These are phyloP conservation scores for Rhombomys opimus DNA, from an alignment of 2,113 vertebrate genomes.

Conservation along the genomic window DNA sequence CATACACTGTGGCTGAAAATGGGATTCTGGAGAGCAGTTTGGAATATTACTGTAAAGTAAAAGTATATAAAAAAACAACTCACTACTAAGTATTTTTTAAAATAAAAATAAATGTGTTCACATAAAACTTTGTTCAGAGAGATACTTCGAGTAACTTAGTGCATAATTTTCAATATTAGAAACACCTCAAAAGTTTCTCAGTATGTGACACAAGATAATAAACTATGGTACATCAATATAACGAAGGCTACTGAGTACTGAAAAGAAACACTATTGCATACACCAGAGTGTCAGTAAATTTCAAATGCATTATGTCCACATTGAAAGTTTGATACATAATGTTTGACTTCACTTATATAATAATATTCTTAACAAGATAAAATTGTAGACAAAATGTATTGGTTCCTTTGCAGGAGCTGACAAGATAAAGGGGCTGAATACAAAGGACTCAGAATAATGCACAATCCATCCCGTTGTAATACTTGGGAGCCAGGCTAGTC, in stretches of 20 bases:
- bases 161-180: background rate
- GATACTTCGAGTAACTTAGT: background rate
- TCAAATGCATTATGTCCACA: background rate
- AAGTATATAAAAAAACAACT: background rate
- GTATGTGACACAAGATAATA: background rate
- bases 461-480: background rate
- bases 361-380: background rate
- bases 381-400: background rate
- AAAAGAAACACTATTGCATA: background rate
- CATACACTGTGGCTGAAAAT: background rate
- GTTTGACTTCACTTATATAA: background rate
- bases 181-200: background rate
- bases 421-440: background rate
- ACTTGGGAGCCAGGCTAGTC: background rate
- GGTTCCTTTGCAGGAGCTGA: background rate
- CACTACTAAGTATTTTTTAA: background rate
- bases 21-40: background rate
- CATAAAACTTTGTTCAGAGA: background rate
- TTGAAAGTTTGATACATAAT: background rate
- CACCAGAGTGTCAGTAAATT: background rate
- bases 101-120: constrained; percentile 26
- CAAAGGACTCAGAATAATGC: background rate
- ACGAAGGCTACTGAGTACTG: background rate
- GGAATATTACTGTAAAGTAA: background rate
- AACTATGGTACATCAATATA: background rate